Conservation (phyloP, 2,113 vertebrate species). For the Mobula hypostoma region DNA sequence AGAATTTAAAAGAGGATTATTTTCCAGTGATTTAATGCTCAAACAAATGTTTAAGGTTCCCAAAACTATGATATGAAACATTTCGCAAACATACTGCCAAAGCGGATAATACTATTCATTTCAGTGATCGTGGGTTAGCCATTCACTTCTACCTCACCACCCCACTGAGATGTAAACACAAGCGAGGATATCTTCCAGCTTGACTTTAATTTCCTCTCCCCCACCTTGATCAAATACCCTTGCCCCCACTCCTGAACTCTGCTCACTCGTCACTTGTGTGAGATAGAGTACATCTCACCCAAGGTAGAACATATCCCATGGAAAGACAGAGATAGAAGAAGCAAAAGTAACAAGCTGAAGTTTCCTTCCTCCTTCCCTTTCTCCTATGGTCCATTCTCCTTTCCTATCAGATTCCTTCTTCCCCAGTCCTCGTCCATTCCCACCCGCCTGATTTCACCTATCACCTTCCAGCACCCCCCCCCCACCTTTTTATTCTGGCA, state of each 20-base stretch:
- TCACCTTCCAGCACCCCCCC: too few species aligned
- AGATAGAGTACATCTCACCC: too few species aligned
- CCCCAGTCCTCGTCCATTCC: too few species aligned
- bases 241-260: too few species aligned
- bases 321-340: background rate
- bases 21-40: background rate
- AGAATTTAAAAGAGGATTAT: too few species aligned
- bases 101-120: background rate
- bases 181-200: background rate
- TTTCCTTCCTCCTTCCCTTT: background rate
- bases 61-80: background rate
- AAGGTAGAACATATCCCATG: background rate
- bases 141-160: background rate
- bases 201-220: background rate
- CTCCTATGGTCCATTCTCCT: too few species aligned
- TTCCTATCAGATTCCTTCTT: too few species aligned
- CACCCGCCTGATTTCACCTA: too few species aligned
- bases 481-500: too few species aligned
- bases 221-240: background rate
- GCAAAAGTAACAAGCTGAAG: background rate
- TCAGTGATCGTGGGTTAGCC: background rate
- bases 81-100: background rate
- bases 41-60: too few species aligned
- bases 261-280: background rate
- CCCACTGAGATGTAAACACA: background rate